These are phyloP conservation scores for Zaprionus gabonicus DNA, from an alignment of 1,140 invertebrate genomes.

Conservation along the genomic window DNA sequence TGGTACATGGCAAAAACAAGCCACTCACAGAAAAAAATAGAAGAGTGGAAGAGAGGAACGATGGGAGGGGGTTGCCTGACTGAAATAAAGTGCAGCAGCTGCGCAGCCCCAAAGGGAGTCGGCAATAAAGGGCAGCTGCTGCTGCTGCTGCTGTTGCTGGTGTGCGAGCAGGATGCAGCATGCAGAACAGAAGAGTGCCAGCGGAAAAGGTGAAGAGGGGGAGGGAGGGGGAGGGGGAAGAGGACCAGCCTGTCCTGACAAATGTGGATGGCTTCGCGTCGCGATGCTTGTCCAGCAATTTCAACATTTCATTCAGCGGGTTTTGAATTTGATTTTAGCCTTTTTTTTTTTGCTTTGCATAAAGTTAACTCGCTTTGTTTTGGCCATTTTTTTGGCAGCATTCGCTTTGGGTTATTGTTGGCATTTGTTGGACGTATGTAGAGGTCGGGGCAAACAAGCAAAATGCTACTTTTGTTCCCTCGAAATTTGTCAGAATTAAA, in stretches of 20 bases:
- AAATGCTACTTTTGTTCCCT: neutral
- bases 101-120: constrained; percentile 56
- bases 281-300: constrained; percentile 55
- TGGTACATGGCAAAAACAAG: constrained; percentile 78
- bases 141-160: constrained; percentile 1
- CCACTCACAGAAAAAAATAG: constrained; percentile 58
- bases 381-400: neutral
- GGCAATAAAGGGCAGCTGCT: constrained; percentile 28
- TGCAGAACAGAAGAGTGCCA: neutral
- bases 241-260: constrained; percentile 23
- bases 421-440: constrained; percentile 21
- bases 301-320: constrained; percentile 76
- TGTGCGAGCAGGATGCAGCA: neutral
- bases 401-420: constrained; percentile 35
- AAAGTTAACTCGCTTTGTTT: constrained; percentile 28
- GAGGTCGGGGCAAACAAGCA: neutral
- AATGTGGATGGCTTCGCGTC: constrained; percentile 38
- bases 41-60: constrained; percentile 18
- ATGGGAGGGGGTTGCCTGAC: constrained; percentile 62
- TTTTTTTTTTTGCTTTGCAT: neutral
- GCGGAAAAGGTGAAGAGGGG: neutral
- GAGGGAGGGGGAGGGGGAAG: no score
- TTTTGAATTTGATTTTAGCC: constrained; percentile 70
- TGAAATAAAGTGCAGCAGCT: constrained; percentile 82
- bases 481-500: constrained; percentile 1